phyloP scores from a whole-genome alignment of 2,888 invertebrate species.

The Conus canariensis region DNA sequence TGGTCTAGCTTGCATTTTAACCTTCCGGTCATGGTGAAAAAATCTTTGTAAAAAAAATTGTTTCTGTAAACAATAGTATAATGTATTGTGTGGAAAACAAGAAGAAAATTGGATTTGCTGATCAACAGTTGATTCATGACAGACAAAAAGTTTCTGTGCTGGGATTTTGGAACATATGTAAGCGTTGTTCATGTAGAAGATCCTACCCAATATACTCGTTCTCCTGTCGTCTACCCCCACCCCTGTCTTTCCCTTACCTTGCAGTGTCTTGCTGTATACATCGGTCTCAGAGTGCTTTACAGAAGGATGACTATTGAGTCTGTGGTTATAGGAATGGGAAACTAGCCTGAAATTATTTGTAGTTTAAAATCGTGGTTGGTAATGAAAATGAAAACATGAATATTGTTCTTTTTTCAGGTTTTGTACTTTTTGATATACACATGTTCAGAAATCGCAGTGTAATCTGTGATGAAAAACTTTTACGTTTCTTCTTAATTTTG shows the following conservation, averaged over 20 bases:
- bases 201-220: too few species aligned
- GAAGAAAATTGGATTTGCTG: neutral
- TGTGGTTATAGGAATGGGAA: neutral
- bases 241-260: too few species aligned
- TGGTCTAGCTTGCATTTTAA: neutral
- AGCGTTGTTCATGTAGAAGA: too few species aligned
- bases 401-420: neutral
- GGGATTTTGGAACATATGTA: too few species aligned
- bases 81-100: neutral
- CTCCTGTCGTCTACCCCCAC: too few species aligned
- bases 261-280: too few species aligned
- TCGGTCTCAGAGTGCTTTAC: too few species aligned
- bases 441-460: neutral
- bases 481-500: neutral
- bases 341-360: neutral
- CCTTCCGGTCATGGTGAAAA: constrained; percentile 11
- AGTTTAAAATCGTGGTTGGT: neutral
- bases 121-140: neutral
- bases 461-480: neutral
- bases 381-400: neutral
- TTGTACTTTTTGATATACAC: constrained; percentile 23
- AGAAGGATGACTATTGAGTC: neutral
- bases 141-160: neutral
- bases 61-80: neutral
- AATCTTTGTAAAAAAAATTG: neutral